Evolutionary conservation across 1,140 invertebrate species (phyloP).

Genomic region (Drosophila arawakana): DNA sequence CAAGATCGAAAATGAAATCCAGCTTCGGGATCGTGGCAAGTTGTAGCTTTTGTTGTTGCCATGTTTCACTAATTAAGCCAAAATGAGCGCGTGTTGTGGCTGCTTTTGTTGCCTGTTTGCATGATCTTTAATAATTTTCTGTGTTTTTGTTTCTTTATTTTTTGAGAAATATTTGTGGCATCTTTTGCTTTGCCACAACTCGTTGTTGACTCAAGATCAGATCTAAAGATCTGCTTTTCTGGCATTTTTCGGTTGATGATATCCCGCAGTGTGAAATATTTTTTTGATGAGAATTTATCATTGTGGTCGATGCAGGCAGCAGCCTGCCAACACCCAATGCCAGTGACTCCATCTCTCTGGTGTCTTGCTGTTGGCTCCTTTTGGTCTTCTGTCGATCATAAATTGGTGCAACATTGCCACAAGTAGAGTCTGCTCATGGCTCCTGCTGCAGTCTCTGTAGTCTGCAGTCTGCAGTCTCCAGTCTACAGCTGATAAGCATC

Average conservation of each 20-base stretch:
- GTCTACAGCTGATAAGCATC: conserved; percentile 69
- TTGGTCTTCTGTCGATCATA: conserved; percentile 74
- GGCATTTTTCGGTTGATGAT: conserved; percentile 54
- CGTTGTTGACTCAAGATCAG: conserved; percentile 48
- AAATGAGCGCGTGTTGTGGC: conserved; percentile 73
- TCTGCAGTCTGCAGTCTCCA: too few species aligned
- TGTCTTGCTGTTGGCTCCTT: conserved; percentile 22
- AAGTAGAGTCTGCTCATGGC: conserved; percentile 13
- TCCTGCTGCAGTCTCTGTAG: conserved; percentile 39
- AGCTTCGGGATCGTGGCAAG: conserved; percentile 52
- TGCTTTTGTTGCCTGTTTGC: conserved; percentile 54
- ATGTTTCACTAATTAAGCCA: conserved; percentile 81
- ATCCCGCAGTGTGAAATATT: conserved; percentile 80
- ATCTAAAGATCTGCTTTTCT: conserved; percentile 42
- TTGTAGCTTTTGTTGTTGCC: conserved; percentile 50
- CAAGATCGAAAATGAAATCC: conserved; percentile 67
- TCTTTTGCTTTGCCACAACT: conserved; percentile 21
- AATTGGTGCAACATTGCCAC: conserved; percentile 70
- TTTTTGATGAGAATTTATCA: conserved; percentile 83
- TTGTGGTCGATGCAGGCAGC: conserved; percentile 28
- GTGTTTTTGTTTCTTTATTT: too few species aligned
- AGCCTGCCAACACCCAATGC: conserved; percentile 62
- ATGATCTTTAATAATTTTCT: conserved; percentile 82
- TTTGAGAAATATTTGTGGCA: conserved; percentile 70
- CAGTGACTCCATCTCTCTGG: conserved; percentile 26